Percentiles rank a stretch among this genome's conserved stretches.
Conservation (phyloP, 2,888 invertebrate genomes). For the Plebejus anna region DNA sequence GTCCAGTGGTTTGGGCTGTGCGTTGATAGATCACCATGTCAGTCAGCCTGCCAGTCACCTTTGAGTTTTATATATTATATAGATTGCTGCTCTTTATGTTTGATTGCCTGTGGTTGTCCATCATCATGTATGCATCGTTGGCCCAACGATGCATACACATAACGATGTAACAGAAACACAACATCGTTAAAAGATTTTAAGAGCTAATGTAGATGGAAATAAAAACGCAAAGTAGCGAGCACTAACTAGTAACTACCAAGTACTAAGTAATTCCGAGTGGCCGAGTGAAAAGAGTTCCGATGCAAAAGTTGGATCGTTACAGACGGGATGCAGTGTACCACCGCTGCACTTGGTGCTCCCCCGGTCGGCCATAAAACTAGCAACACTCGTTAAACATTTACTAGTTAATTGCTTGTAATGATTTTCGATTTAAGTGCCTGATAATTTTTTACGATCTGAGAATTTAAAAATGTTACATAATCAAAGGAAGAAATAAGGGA, state of each 20-base stretch:
- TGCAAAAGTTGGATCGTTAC: neutral
- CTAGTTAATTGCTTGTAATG: neutral
- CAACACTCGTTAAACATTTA: neutral
- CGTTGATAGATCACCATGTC: too few species aligned
- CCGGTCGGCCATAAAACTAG: neutral
- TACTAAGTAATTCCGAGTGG: neutral
- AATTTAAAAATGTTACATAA: too few species aligned
- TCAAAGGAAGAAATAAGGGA: too few species aligned
- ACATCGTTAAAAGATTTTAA: neutral
- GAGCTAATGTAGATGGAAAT: neutral
- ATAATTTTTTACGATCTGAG: neutral
- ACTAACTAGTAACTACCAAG: neutral
- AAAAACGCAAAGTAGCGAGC: neutral
- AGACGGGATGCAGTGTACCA: neutral
- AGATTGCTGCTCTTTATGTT: too few species aligned
- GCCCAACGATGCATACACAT: too few species aligned
- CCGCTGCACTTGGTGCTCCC: neutral
- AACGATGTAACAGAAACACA: neutral
- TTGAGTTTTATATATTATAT: too few species aligned
- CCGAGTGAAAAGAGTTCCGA: conserved; percentile 11
- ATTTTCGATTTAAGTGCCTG: neutral
- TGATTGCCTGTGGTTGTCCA: too few species aligned
- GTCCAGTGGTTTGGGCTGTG: too few species aligned
- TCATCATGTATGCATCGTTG: too few species aligned
- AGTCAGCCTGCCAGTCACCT: too few species aligned